Evolutionary conservation across 1,140 invertebrate genomes (phyloP), one percentile per base, ranked within the genome.

Genomic region (Capitella teleta): DNA sequence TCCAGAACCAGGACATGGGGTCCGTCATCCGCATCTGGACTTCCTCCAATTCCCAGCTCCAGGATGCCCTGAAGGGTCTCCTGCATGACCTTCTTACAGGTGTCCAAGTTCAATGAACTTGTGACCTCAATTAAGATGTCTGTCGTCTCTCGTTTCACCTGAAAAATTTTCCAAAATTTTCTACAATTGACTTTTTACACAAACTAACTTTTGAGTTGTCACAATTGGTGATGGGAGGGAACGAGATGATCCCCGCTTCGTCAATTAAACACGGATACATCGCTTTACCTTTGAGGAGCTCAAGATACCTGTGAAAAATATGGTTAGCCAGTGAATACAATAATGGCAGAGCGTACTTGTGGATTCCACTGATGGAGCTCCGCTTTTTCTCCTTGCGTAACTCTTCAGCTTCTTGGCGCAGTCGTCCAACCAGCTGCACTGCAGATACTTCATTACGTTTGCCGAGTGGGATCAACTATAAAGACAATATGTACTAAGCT

Each of bases 161-260:
- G 49, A 28, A 61, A 53, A n/a, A n/a, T n/a, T n/a, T n/a, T n/a
- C n/a, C n/a, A n/a, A n/a, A n/a, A n/a, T n/a, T n/a, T n/a, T n/a
- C n/a, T n/a, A n/a, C n/a, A n/a, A n/a, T n/a, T n/a, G n/a, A n/a
- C n/a, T n/a, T n/a, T n/a, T n/a, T n/a, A n/a, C n/a, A n/a, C n/a
- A n/a, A 19, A 54, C 23, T 61, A 68, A 83, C 82, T 74, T 87
- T 87, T 3, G 84, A 82, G 54, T 78, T 70, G 37, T 87, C 83
- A 57, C 82, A 79, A 66, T 88, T 88, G 14, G 85, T 87, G 40
- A 89, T 83, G 1, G 86, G 86, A 44, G 86, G 85, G 62, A 89
- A 83, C 19, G 85, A 87, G 1, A 85, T 82, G 49, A 73, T 74
- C 3, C 75, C 74, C 18, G 69, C 69, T 8, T 70, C 63, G 66